Conservation (phyloP, 2,888 invertebrate genomes). For the Uropetala carovei region DNA sequence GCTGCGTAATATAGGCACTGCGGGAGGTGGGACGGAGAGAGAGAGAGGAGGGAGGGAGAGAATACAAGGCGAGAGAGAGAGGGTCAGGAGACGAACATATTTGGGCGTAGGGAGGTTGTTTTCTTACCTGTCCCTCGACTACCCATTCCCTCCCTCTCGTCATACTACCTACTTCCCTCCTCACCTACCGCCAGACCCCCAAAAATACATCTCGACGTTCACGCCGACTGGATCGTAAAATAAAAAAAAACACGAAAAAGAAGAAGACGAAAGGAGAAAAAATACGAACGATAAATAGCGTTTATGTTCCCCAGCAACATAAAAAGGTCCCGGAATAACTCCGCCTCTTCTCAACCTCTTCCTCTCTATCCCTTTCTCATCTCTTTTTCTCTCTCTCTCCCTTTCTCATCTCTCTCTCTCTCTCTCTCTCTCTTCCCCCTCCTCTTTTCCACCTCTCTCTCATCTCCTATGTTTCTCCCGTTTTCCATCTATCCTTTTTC, state of each 20-base stretch:
- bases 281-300: constrained; percentile 51
- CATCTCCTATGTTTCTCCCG: neutral
- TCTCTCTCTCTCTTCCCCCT: neutral
- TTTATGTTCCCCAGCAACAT: constrained; percentile 51
- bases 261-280: neutral
- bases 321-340: constrained; percentile 34
- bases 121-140: no score
- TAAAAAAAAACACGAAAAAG: neutral
- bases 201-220: neutral
- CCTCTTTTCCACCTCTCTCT: neutral
- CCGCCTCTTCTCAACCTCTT: neutral
- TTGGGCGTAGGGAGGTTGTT: no score
- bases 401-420: neutral
- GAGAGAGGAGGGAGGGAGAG: no score
- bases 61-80: no score
- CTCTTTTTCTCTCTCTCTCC: no score
- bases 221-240: constrained; percentile 33
- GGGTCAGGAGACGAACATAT: no score
- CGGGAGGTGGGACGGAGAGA: neutral
- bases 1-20: neutral
- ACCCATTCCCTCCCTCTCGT: neutral
- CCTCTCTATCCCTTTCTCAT: neutral
- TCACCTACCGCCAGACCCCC: neutral
- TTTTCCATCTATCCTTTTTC: no score
- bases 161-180: neutral